Base-by-base conservation (phyloP, 2,797 vertebrate species). In the Brachyalestes nurse region DNA sequence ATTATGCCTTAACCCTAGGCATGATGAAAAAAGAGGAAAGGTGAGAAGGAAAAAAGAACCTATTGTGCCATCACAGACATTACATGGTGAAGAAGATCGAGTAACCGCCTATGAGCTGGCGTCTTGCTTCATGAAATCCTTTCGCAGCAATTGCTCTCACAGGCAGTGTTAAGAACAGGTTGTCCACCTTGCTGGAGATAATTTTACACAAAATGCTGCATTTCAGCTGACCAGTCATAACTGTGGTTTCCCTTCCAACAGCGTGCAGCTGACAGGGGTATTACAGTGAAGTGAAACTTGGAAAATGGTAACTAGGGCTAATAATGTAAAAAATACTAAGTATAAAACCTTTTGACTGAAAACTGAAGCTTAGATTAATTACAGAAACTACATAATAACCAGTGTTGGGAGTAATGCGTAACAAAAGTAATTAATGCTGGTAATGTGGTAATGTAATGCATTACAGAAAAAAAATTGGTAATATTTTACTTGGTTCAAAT, bases 11-110 rank as follows among this genome's bases (percentile, higher is more conserved):
- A 57, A 38, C 34, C 57, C 25, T 76, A 72, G 74, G 73, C 77
- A 73, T 77, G 64, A 66, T 71, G 72, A 65, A 77, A 77, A 28
- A 19, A 25, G 80, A 19, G 51, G 28, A 51, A 69, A 69, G 9
- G 13, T 28, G 28, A 62, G 34, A 7, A 51, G 7, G 51, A 71
- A 62, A 23, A 77, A 77, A 67, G 67, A 51, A 23, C 5, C 67
- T 71, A 23, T 16, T 75, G 13, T 57, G 49, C 12, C 38, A 16
- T 5, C 23, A 55, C 16, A 19, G 23, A 55, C 34, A 53, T 64
- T 55, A 47, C 21, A 53, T 25, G 71, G 28, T n/a, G 51, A 13
- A 72, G 28, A 72, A 28, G 34, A 65, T 40, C 28, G 25, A 49
- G 42, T 49, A 72, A 51, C 77, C 40, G 67, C 45, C 12, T 72